Evolutionary conservation across 2,113 vertebrate species (phyloP).

Genomic region (Dendropsophus ebraccatus): DNA sequence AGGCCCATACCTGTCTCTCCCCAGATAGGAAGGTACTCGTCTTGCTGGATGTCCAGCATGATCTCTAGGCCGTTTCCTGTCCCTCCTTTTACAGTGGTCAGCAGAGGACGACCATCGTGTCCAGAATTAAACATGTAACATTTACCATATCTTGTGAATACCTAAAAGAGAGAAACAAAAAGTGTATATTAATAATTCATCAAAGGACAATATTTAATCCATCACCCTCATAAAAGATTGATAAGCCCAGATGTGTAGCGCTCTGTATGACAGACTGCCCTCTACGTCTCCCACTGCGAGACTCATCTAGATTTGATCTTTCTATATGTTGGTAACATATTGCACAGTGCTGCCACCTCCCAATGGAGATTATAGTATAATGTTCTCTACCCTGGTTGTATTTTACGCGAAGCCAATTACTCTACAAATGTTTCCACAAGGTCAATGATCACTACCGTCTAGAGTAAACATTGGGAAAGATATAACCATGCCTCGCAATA

Average conservation of each 20-base stretch:
- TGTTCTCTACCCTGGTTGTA: neutral
- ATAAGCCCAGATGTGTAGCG: neutral
- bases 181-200: slow-evolving; percentile 29
- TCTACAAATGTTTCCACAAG: neutral
- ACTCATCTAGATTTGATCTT: neutral
- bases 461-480: neutral
- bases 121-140: slow-evolving; percentile 99
- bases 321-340: neutral
- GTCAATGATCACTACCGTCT: neutral
- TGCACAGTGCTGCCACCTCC: neutral
- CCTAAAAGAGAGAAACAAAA: slow-evolving; percentile 74
- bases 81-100: slow-evolving; percentile 96
- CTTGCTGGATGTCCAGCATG: slow-evolving; percentile 99
- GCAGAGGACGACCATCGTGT: slow-evolving; percentile 90
- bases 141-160: slow-evolving; percentile 98
- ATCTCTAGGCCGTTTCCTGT: slow-evolving; percentile 97
- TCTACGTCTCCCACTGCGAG: neutral
- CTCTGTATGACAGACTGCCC: neutral
- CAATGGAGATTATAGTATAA: neutral
- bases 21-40: slow-evolving; percentile 85
- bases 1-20: slow-evolving; percentile 79
- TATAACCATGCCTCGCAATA: neutral
- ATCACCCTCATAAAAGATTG: neutral
- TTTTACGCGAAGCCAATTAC: neutral
- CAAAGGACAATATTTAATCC: neutral